A percentile compares a stretch with the other conserved stretches of the same genome.
Evolutionary conservation across 1,140 invertebrate genomes (phyloP).

Genomic region (Philotrypesis tridentata): DNA sequence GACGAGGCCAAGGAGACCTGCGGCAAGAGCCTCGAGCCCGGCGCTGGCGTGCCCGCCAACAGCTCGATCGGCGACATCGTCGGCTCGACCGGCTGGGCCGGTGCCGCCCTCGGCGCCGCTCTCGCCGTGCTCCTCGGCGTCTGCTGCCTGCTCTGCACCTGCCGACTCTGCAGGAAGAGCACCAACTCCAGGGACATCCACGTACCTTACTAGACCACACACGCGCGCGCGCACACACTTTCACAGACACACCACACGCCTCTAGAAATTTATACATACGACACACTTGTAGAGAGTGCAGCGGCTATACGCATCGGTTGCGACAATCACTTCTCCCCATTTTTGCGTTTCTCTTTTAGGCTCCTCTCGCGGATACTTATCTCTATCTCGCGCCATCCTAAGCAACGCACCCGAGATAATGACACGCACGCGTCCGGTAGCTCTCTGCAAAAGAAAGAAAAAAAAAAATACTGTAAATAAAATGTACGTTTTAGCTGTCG

Average conservation of each 20-base stretch:
- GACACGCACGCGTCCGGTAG: too few relatives aligned
- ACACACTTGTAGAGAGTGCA: too few relatives aligned
- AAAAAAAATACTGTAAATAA: too few relatives aligned
- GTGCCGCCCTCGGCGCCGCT: conserved; percentile 68
- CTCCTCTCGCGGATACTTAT: too few relatives aligned
- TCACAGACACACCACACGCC: too few relatives aligned
- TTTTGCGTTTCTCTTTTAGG: not conserved
- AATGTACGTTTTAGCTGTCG: not conserved
- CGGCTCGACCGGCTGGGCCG: conserved; percentile 68
- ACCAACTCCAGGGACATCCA: conserved; percentile 69
- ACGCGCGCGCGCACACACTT: too few relatives aligned
- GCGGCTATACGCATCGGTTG: too few relatives aligned
- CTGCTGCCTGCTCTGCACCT: conserved; percentile 69
- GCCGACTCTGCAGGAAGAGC: conserved; percentile 70
- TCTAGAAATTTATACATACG: too few relatives aligned
- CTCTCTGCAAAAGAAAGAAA: too few relatives aligned
- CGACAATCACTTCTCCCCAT: not conserved
- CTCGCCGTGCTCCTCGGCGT: conserved; percentile 70
- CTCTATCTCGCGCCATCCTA: too few relatives aligned
- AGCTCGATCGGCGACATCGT: conserved; percentile 49
- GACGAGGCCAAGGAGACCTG: conserved; percentile 69
- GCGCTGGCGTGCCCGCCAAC: not conserved
- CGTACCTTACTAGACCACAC: conserved; percentile 67
- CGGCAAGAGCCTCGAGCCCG: conserved; percentile 43
- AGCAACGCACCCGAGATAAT: too few relatives aligned